Base-by-base conservation (phyloP, 2,888 invertebrate genomes). In the Galerucella calmariensis region DNA sequence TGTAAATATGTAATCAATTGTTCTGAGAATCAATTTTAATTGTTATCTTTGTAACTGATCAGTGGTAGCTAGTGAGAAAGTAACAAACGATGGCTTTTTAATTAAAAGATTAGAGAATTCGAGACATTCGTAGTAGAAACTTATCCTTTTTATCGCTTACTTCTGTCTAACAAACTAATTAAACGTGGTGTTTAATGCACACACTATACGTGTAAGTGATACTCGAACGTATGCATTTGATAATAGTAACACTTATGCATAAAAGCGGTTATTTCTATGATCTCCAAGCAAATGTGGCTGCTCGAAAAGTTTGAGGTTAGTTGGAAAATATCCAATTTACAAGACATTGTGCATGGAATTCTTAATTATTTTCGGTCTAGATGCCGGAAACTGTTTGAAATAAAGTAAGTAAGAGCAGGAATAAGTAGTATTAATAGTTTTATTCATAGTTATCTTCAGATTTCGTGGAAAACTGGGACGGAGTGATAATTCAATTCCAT, bases 311-410 rank as follows among this genome's bases (percentile, higher is more conserved):
- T 77, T 75, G 73, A 62, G 75, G 71, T 77, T 63, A 75, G 72
- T 73, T 75, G 76, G 72, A 68, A 77, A 77, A 77, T 75, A 77
- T 77, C 73, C 79, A 76, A 72, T 78, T 77, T 69, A 67, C 61
- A 53, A 73, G 76, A 79, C 78, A 74, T 78, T 77, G 72, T n/a
- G n/a, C n/a, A n/a, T n/a, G n/a, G n/a, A n/a, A 59, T 72, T 72
- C 65, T 58, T 65, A 20, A 56, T 20, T 56, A 56, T 16, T 20
- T 56, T 20, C 16, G 20, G 3, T 2, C 9, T 56, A 56, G 16
- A 3, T 20, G 56, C 2, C 56, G 20, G 56, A 20, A 2, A 20
- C 8, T 53, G 4, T 56, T 9, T 16, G 10, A 4, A 20, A 9
- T n/a, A 53, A 8, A 56, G 2, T 56, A 20, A 27, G 1, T 1